These are phyloP conservation scores for Cnemophilus loriae DNA, from an alignment of 2,113 vertebrate genomes.

Conservation along the genomic window DNA sequence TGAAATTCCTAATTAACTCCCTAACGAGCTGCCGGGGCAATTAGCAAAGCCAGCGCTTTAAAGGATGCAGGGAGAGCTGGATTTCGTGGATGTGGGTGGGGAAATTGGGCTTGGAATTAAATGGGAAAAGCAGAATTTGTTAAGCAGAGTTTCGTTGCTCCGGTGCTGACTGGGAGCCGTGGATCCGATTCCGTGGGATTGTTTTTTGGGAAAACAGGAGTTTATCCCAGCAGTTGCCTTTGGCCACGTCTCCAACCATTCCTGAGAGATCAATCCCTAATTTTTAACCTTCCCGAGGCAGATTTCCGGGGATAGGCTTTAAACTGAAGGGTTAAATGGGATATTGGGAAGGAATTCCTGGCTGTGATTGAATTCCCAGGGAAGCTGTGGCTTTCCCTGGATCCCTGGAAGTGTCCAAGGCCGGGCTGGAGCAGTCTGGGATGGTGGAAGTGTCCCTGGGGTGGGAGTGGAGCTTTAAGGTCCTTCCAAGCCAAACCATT, in stretches of 20 bases:
- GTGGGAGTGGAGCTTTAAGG: background rate
- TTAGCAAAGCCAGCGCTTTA: background rate
- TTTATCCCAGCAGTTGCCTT: background rate
- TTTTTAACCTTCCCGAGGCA: background rate
- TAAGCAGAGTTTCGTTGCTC: background rate
- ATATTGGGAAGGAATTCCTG: background rate
- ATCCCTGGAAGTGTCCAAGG: background rate
- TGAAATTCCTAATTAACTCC: background rate
- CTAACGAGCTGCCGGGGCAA: background rate
- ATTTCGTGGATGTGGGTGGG: background rate
- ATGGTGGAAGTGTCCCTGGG: background rate
- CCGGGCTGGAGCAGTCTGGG: background rate
- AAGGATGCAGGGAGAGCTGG: accelerated
- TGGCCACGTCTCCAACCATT: background rate
- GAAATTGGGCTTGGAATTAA: background rate
- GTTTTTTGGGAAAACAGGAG: background rate
- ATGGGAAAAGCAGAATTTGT: background rate
- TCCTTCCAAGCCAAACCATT: background rate
- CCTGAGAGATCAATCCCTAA: background rate
- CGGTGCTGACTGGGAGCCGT: background rate
- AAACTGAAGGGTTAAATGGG: background rate
- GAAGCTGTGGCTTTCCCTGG: background rate
- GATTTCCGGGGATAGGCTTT: background rate
- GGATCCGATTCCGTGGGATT: background rate
- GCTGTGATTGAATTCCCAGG: background rate